These are phyloP conservation scores for Trachelus stipa DNA, from an alignment of 2,888 invertebrate genomes.

Conservation along the genomic window DNA sequence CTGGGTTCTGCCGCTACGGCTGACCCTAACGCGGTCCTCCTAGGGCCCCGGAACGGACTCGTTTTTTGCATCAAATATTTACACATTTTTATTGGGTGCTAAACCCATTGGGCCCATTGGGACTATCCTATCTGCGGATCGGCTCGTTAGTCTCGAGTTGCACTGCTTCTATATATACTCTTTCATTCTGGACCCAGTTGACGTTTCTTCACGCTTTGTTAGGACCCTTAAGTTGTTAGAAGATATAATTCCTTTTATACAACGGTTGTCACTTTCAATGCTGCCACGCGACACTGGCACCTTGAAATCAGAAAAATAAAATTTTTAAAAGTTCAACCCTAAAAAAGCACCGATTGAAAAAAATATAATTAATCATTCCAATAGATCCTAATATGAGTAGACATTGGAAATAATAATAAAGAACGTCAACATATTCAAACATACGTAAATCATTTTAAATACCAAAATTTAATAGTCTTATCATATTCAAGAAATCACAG, in stretches of 20 bases:
- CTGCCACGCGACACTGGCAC: constrained; percentile 41
- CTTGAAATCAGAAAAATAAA: background rate
- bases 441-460: background rate
- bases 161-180: constrained; percentile 28
- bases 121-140: constrained; percentile 37
- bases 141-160: constrained; percentile 38
- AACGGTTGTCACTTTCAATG: background rate
- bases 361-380: background rate
- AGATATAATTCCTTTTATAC: constrained; percentile 4
- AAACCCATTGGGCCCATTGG: constrained; percentile 50
- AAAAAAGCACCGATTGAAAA: background rate
- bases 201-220: constrained; percentile 19
- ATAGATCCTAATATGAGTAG: background rate
- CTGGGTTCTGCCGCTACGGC: constrained; percentile 16
- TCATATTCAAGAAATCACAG: background rate
- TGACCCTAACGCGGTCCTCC: constrained; percentile 3
- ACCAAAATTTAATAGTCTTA: background rate
- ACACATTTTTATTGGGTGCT: constrained; percentile 62
- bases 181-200: constrained; percentile 8
- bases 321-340: background rate
- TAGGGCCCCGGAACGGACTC: constrained; percentile 16
- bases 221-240: background rate
- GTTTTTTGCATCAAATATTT: constrained; percentile 58
- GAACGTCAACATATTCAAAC: no score
- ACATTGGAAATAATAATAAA: no score